Base-by-base conservation (phyloP, 2,113 vertebrate species). In the Mesitornis unicolor region DNA sequence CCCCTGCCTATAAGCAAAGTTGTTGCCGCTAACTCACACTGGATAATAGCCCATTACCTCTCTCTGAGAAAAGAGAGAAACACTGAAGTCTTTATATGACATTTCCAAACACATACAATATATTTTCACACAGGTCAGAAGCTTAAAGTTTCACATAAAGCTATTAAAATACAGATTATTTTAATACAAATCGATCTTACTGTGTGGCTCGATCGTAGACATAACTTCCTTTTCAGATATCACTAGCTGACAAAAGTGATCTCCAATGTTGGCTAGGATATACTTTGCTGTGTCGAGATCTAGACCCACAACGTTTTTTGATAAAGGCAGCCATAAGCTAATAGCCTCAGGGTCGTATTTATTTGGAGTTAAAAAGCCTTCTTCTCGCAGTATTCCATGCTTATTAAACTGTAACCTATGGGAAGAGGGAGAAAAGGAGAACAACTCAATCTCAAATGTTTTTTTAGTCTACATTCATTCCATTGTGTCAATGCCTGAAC, bases 191-290 rank as follows among this genome's bases (percentile, higher is more conserved):
- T 26, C 74, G 83, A 16, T 98, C 98, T 98, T 98, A 98, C 98
- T 98, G 96, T 98, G 97, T 69, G 98, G 98, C 63, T 98, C 98
- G 84, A 98, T 97, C 0, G 98, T 98, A 87, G 98, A 97, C 98
- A 98, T 98, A 50, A 98, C 98, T 79, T 98, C 98, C 86, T 98
- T 98, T 53, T 98, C 98, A 65, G 98, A 98, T 96, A 98, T 98
- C 74, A 98, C 98, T 42, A 98, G 98, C 79, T 98, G 98, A 93
- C 98, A 98, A 82, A 98, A 98, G 93, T 98, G 98, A 88, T 98
- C 98, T 95, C 98, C 98, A 47, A 98, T 98, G 93, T 98, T 98
- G 92, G 98, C 98, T 1, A 98, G 93, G 65, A 98, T 98, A 33
- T 98, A 98, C 43, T 98, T 98, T 1, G 98, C 98, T 24, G 98